Conservation (phyloP, 2,888 invertebrate genomes). For the Heliconius aoede region DNA sequence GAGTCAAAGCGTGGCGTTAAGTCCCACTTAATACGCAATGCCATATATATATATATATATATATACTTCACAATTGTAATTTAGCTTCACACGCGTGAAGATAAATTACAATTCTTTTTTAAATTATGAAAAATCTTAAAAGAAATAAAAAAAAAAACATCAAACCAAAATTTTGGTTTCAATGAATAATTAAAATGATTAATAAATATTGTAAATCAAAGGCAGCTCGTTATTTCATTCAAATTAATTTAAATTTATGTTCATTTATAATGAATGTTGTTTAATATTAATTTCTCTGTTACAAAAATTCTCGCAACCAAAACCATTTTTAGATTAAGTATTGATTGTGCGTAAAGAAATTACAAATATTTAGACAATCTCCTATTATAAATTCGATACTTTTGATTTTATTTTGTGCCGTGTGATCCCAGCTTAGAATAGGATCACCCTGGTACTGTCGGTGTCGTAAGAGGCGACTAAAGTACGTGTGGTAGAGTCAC, state of each 20-base stretch:
- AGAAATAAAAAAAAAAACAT: neutral
- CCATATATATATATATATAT: too few relatives aligned
- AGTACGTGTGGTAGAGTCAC: too few relatives aligned
- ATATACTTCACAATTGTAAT: too few relatives aligned
- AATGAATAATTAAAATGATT: conserved; percentile 30
- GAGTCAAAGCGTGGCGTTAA: neutral
- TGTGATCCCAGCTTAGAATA: too few relatives aligned
- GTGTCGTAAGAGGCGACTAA: too few relatives aligned
- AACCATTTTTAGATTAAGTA: conserved; percentile 26
- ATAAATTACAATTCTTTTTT: too few relatives aligned
- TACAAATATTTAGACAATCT: conserved; percentile 17
- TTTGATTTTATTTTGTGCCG: conserved; percentile 1
- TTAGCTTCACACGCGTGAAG: too few relatives aligned
- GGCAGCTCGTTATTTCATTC: conserved; percentile 25
- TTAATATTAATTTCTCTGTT: conserved; percentile 28
- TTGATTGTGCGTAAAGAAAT: conserved; percentile 1
- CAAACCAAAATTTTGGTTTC: neutral
- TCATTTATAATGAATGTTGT: conserved; percentile 34
- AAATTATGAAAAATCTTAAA: too few relatives aligned
- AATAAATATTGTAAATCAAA: conserved; percentile 33
- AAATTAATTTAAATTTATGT: conserved; percentile 37
- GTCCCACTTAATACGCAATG: neutral
- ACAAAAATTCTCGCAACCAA: conserved; percentile 13
- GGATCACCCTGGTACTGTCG: too few relatives aligned
- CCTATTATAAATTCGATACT: neutral